These are phyloP conservation scores for Tinea semifulvella DNA, from an alignment of 2,888 invertebrate genomes.

Conservation along the genomic window DNA sequence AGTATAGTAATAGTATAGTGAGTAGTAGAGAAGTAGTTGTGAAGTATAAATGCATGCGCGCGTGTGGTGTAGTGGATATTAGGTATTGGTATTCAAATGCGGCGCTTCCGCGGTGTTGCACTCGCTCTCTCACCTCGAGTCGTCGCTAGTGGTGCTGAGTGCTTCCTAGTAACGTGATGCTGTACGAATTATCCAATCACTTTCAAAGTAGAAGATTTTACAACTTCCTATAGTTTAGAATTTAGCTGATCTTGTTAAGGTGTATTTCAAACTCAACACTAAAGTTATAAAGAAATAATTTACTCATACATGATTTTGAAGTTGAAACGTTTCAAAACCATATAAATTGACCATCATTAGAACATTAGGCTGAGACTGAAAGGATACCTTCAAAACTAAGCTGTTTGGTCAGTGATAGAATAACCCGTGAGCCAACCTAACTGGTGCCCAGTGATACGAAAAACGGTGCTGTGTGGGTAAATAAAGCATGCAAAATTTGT, in stretches of 20 bases:
- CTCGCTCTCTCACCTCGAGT: slow-evolving; percentile 66
- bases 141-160: slow-evolving; percentile 53
- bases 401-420: slow-evolving; percentile 24
- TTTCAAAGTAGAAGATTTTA: not conserved
- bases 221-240: too few relatives aligned
- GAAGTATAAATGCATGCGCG: slow-evolving; percentile 39
- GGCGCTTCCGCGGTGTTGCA: slow-evolving; percentile 50
- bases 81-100: slow-evolving; percentile 80
- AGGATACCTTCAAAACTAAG: too few relatives aligned
- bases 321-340: too few relatives aligned
- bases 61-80: slow-evolving; percentile 54
- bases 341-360: too few relatives aligned
- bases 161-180: slow-evolving; percentile 6
- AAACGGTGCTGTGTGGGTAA: slow-evolving; percentile 63
- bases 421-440: slow-evolving; percentile 36
- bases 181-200: slow-evolving; percentile 5
- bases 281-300: too few relatives aligned
- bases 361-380: too few relatives aligned
- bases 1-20: slow-evolving; percentile 59
- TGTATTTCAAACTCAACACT: too few relatives aligned
- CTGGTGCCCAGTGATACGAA: slow-evolving; percentile 63
- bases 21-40: slow-evolving; percentile 41
- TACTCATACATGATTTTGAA: too few relatives aligned
- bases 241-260: too few relatives aligned
- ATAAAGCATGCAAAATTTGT: slow-evolving; percentile 66